Percentiles rank a stretch among this genome's conserved stretches.
phyloP scores from a whole-genome alignment of 2,113 vertebrate species.

The Phodopus roborovskii region DNA sequence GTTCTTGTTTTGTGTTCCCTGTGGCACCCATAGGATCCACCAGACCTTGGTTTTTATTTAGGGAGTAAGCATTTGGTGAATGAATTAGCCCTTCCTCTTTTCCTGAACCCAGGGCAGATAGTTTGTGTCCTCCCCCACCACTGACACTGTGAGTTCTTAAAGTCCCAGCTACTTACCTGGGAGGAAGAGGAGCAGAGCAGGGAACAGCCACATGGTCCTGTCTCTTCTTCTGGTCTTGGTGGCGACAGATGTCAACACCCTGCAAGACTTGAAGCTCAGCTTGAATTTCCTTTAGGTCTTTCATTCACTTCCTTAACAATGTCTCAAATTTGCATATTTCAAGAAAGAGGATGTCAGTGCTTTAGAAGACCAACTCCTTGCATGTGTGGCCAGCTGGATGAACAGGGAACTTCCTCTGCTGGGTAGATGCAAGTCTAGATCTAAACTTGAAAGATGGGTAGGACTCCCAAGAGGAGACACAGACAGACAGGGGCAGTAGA shows the following conservation, averaged over 20 bases:
- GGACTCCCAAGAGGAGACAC: too few relatives aligned
- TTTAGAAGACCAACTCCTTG: not conserved
- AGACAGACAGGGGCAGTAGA: not conserved
- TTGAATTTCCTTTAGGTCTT: not conserved
- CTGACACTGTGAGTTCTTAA: not conserved
- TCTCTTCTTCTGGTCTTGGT: not conserved
- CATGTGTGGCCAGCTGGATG: not conserved
- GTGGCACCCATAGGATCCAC: not conserved
- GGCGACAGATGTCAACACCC: not conserved
- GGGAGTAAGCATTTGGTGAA: not conserved
- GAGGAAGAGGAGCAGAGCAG: not conserved
- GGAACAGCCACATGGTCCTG: not conserved
- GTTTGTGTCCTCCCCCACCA: not conserved
- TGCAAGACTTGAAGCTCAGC: too few relatives aligned
- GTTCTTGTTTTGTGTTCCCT: not conserved
- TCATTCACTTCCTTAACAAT: not conserved
- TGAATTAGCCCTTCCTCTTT: accelerated
- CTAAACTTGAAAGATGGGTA: not conserved
- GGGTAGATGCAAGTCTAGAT: not conserved
- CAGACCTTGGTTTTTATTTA: not conserved
- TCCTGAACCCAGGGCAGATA: not conserved
- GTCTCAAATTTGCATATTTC: not conserved
- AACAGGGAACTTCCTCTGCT: not conserved
- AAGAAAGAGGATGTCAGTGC: not conserved
- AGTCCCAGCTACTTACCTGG: not conserved